Evolutionary conservation across 2,888 invertebrate genomes (phyloP).

Genomic region (Cantharis nigra): DNA sequence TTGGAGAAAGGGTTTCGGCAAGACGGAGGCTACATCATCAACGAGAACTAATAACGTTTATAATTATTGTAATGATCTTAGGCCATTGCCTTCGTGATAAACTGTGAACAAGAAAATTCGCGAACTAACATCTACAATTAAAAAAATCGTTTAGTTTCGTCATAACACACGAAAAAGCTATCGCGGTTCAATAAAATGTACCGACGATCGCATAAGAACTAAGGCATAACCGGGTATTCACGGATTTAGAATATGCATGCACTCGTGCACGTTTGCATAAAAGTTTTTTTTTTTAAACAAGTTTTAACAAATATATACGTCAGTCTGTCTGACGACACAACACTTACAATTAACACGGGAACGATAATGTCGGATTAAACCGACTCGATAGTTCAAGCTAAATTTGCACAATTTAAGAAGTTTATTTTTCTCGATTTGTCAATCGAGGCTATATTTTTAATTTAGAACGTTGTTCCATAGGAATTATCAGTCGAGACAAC

Average conservation of each 20-base stretch:
- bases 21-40: constrained; percentile 18
- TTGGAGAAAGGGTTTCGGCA: constrained; percentile 7
- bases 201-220: constrained; percentile 47
- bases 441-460: constrained; percentile 14
- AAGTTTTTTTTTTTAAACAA: constrained; percentile 31
- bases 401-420: constrained; percentile 11
- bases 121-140: constrained; percentile 54
- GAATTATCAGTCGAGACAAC: constrained; percentile 29
- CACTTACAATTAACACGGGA: constrained; percentile 51
- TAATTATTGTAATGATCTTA: constrained; percentile 26
- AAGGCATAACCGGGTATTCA: constrained; percentile 54
- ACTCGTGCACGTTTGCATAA: constrained; percentile 42
- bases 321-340: constrained; percentile 43
- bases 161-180: constrained; percentile 34
- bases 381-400: constrained; percentile 15
- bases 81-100: constrained; percentile 43
- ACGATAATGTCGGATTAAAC: constrained; percentile 21
- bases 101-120: constrained; percentile 48
- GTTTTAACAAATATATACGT: constrained; percentile 43
- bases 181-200: constrained; percentile 29
- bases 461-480: constrained; percentile 23
- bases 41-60: constrained; percentile 28
- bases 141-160: constrained; percentile 52
- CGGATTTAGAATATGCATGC: constrained; percentile 55
- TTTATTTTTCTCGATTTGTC: neutral